Percentiles rank a stretch among this genome's conserved stretches.
These are phyloP conservation scores for Pteronotus mesoamericanus DNA, from an alignment of 2,797 vertebrate species.

Conservation along the genomic window DNA sequence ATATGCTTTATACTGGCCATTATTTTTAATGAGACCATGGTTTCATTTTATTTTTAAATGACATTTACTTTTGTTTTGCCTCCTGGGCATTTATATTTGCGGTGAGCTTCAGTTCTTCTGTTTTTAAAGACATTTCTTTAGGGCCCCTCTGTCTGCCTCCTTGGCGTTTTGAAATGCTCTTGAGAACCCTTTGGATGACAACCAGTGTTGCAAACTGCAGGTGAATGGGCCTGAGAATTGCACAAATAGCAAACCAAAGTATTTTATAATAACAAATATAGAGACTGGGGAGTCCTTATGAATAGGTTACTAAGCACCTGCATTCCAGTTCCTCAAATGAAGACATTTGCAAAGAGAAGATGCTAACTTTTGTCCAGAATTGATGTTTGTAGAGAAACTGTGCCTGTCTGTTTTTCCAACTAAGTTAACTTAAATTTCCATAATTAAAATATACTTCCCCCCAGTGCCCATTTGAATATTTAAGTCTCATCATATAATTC, in stretches of 20 bases:
- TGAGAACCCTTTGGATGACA: constrained; percentile 63
- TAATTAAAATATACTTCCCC: not conserved
- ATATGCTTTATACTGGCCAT: constrained; percentile 8
- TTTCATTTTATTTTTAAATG: constrained; percentile 29
- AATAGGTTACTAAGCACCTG: constrained; percentile 70
- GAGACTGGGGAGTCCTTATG: constrained; percentile 65
- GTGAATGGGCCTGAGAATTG: constrained; percentile 66
- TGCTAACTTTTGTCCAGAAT: constrained; percentile 31
- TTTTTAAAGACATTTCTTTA: constrained; percentile 45
- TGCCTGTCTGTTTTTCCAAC: constrained; percentile 3
- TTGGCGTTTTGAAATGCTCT: constrained; percentile 58
- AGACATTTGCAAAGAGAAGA: constrained; percentile 19
- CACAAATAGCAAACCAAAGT: constrained; percentile 61
- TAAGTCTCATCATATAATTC: not conserved
- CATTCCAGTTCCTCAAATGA: constrained; percentile 34
- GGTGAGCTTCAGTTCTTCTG: constrained; percentile 2
- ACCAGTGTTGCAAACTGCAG: constrained; percentile 59
- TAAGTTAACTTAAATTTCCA: constrained; percentile 55
- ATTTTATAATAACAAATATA: constrained; percentile 66
- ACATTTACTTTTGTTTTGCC: constrained; percentile 5
- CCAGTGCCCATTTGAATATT: not conserved
- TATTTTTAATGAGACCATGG: constrained; percentile 53
- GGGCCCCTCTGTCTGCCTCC: constrained; percentile 48
- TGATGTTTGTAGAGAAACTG: not conserved
- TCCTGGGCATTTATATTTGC: constrained; percentile 29